Conservation (phyloP, 2,113 vertebrate species). For the Saguinus imperator region DNA sequence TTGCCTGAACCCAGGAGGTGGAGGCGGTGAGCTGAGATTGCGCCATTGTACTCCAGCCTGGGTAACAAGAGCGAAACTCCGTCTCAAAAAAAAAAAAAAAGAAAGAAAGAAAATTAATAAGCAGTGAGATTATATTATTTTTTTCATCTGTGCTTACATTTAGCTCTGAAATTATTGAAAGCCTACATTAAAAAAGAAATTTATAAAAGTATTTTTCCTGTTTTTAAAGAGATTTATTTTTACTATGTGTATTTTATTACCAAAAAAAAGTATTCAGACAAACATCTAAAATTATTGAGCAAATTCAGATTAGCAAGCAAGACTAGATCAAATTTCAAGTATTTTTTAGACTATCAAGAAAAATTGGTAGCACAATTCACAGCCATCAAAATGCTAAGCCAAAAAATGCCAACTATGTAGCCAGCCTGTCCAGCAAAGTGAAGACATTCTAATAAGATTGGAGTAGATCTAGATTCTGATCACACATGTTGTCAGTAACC, state of each 20-base stretch:
- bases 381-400: neutral
- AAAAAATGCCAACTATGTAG: neutral
- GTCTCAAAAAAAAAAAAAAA: too few relatives aligned
- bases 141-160: conserved; percentile 1
- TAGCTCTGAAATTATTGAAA: conserved; percentile 35
- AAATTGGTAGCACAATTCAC: neutral
- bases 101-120: conserved; percentile 53
- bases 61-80: too few relatives aligned
- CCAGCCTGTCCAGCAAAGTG: neutral
- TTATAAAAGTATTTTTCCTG: conserved; percentile 26
- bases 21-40: too few relatives aligned
- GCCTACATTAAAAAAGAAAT: neutral
- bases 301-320: conserved; percentile 26
- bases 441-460: neutral
- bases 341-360: neutral
- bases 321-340: conserved; percentile 8
- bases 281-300: neutral
- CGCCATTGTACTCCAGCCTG: too few relatives aligned
- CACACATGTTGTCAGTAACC: neutral
- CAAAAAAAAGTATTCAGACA: neutral
- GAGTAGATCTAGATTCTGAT: neutral
- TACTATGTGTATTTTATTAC: neutral
- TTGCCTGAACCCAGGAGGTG: too few relatives aligned
- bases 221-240: conserved; percentile 12
- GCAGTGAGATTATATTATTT: neutral